Conservation (phyloP, 1,140 invertebrate species). For the Sitobion miscanthi region DNA sequence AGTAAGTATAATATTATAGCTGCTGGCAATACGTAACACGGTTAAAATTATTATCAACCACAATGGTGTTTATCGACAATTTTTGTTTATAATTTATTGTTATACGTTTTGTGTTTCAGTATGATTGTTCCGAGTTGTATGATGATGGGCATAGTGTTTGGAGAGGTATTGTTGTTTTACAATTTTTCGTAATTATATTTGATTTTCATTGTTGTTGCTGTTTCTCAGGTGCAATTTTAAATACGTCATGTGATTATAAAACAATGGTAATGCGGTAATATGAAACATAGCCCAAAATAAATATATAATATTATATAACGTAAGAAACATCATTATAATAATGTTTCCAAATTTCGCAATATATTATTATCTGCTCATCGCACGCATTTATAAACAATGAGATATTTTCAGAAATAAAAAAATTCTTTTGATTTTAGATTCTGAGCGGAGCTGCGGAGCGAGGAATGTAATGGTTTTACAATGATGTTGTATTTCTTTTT, state of each 20-base stretch:
- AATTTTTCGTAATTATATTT: neutral
- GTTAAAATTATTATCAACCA: neutral
- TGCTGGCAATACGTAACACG: neutral
- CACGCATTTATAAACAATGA: neutral
- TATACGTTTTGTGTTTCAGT: neutral
- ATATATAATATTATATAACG: too few species aligned
- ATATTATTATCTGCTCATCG: neutral
- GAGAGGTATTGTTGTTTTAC: neutral
- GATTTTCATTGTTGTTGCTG: neutral
- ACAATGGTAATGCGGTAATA: neutral
- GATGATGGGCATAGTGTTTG: neutral
- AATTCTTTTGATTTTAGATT: too few species aligned
- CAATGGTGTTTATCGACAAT: neutral
- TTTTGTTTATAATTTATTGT: neutral
- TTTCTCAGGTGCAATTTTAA: conserved; percentile 1
- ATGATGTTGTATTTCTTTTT: too few species aligned
- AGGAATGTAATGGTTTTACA: too few species aligned
- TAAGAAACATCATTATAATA: neutral
- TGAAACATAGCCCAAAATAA: neutral
- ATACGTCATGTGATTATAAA: neutral
- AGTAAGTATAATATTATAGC: too few species aligned
- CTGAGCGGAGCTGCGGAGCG: too few species aligned
- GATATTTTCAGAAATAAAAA: neutral
- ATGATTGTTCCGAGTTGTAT: neutral
- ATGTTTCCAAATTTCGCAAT: neutral